Evolutionary conservation across 2,113 vertebrate genomes (phyloP).

Genomic region (Promerops cafer): DNA sequence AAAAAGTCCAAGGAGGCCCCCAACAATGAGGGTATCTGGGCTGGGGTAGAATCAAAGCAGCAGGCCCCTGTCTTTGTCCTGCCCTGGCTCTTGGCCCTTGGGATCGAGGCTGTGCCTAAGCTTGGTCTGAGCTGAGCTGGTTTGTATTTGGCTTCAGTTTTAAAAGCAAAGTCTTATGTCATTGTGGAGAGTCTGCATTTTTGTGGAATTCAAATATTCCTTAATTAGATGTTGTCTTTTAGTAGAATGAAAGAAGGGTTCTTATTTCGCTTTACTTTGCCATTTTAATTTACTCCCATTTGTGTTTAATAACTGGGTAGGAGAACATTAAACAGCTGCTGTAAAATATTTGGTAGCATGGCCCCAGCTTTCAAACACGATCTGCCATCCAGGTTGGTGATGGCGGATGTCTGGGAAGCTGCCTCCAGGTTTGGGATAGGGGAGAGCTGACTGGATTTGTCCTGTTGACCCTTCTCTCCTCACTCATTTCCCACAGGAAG

Average conservation of each 20-base stretch:
- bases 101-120: fast-evolving
- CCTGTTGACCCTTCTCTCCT: neutral
- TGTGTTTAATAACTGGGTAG: slow-evolving; percentile 70
- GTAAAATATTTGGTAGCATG: slow-evolving; percentile 27
- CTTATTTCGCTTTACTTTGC: slow-evolving; percentile 67
- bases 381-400: neutral
- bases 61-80: neutral
- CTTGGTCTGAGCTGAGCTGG: neutral
- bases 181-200: slow-evolving; percentile 50
- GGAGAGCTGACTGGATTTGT: neutral
- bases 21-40: neutral
- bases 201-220: slow-evolving; percentile 71
- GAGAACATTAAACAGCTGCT: slow-evolving; percentile 63
- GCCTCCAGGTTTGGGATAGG: neutral
- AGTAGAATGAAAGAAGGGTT: slow-evolving; percentile 51
- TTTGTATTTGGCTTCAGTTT: slow-evolving; percentile 15
- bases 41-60: neutral
- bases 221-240: slow-evolving; percentile 72
- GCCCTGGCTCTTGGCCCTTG: neutral
- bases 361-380: neutral
- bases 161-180: slow-evolving; percentile 55
- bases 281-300: slow-evolving; percentile 66
- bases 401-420: neutral
- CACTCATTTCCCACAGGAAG: neutral
- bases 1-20: neutral